Percentiles rank a stretch among this genome's conserved stretches.
Evolutionary conservation across 2,113 vertebrate genomes (phyloP).

Genomic region (Amphiprion percula): DNA sequence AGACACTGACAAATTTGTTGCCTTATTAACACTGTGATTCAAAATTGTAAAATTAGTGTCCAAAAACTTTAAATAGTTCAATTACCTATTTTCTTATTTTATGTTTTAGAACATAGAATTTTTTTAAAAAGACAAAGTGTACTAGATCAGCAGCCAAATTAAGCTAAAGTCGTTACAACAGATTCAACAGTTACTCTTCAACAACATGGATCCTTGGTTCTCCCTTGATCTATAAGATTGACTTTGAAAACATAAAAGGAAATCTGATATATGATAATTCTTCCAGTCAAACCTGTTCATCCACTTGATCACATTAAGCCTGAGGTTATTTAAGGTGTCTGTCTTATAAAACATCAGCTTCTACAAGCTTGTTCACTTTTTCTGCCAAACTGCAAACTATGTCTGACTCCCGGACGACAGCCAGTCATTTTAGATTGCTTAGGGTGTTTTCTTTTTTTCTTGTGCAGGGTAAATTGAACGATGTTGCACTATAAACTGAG

Average conservation of each 20-base stretch:
- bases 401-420: rapidly evolving
- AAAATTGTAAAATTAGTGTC: constrained; percentile 1
- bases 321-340: background rate
- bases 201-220: background rate
- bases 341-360: background rate
- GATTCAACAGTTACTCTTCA: constrained; percentile 1
- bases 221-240: background rate
- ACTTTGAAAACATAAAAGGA: background rate
- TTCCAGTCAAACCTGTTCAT: background rate
- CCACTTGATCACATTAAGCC: background rate
- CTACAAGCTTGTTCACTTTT: constrained; percentile 1
- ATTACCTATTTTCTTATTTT: constrained; percentile 2
- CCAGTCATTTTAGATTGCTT: background rate
- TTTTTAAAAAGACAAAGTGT: background rate
- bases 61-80: constrained; percentile 12
- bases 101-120: constrained; percentile 19
- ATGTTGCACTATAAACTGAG: constrained; percentile 82
- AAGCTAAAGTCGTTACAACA: too few relatives aligned
- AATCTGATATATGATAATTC: background rate
- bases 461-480: constrained; percentile 56
- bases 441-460: constrained; percentile 29
- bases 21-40: background rate
- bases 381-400: background rate
- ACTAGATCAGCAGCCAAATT: background rate
- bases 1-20: constrained; percentile 13